These are phyloP conservation scores for Tonatia bakeri DNA, from an alignment of 2,113 vertebrate species.

Conservation along the genomic window DNA sequence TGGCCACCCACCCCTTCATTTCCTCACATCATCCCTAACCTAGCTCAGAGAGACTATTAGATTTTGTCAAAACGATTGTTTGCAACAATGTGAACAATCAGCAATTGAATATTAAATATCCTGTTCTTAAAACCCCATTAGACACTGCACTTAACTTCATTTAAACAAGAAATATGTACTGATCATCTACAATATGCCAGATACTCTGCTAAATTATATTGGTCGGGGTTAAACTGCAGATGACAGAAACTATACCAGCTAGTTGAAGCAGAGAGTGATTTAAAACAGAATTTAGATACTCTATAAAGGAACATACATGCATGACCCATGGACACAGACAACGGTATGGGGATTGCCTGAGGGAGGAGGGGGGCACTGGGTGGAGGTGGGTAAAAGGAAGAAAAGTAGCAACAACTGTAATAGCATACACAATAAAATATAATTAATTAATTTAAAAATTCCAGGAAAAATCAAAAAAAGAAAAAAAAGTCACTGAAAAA, in stretches of 20 bases:
- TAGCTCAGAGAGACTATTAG: not conserved
- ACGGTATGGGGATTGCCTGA: too few species aligned
- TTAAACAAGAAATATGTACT: not conserved
- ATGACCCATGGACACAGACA: too few species aligned
- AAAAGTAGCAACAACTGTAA: too few species aligned
- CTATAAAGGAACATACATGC: not conserved
- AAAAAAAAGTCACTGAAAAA: not conserved
- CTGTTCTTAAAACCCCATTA: not conserved
- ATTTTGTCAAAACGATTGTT: not conserved
- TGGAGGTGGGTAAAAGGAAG: too few species aligned
- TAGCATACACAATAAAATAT: too few species aligned
- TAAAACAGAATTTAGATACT: constrained; percentile 7
- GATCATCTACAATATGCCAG: not conserved
- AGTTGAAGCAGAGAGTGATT: not conserved
- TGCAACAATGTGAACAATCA: not conserved
- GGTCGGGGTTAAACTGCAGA: not conserved
- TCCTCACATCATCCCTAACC: not conserved
- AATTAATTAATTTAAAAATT: too few species aligned
- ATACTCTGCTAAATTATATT: not conserved
- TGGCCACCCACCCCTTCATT: not conserved
- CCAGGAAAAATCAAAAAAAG: not conserved
- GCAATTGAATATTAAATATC: not conserved
- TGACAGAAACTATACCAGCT: not conserved
- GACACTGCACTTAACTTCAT: not conserved
- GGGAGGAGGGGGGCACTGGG: too few species aligned